phyloP scores from a whole-genome alignment of 1,140 invertebrate genomes.

The Glossosoma conforme region DNA sequence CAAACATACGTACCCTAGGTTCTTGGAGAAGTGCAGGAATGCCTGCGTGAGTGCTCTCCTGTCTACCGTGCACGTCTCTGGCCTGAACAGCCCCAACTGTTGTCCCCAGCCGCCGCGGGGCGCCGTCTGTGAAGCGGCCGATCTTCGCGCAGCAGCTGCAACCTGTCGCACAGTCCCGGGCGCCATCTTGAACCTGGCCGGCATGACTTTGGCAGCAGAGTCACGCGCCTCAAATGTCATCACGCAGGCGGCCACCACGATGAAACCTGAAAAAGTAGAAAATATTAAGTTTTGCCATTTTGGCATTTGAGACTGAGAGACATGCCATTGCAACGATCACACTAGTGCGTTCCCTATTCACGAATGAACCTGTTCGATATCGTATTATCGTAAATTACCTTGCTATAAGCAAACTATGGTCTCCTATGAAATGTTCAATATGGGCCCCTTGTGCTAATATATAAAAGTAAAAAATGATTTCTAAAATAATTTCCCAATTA shows the following conservation, averaged over 20 bases:
- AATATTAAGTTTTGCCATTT: too few relatives aligned
- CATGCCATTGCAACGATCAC: too few relatives aligned
- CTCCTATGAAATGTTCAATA: too few relatives aligned
- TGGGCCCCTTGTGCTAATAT: too few relatives aligned
- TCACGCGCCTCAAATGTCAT: slow-evolving; percentile 90
- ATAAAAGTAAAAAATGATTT: too few relatives aligned
- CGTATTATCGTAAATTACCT: too few relatives aligned
- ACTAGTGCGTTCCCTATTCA: too few relatives aligned
- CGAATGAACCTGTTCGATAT: too few relatives aligned
- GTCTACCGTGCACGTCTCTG: slow-evolving; percentile 48
- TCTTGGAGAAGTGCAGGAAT: slow-evolving; percentile 65
- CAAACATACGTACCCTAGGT: slow-evolving; percentile 53
- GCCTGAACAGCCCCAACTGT: slow-evolving; percentile 58
- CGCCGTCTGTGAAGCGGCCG: slow-evolving; percentile 47
- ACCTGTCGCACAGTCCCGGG: slow-evolving; percentile 49
- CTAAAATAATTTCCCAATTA: too few relatives aligned
- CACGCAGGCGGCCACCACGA: slow-evolving; percentile 89
- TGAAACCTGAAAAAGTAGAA: slow-evolving; percentile 63
- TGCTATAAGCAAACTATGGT: too few relatives aligned
- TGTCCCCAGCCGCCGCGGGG: slow-evolving; percentile 58
- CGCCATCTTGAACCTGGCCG: slow-evolving; percentile 62
- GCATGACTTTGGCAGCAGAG: slow-evolving; percentile 81
- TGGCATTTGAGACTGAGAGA: too few relatives aligned
- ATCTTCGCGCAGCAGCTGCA: slow-evolving; percentile 31
- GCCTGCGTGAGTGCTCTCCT: slow-evolving; percentile 62